Base-by-base conservation (phyloP, 2,113 vertebrate genomes). In the Etheostoma cragini region DNA sequence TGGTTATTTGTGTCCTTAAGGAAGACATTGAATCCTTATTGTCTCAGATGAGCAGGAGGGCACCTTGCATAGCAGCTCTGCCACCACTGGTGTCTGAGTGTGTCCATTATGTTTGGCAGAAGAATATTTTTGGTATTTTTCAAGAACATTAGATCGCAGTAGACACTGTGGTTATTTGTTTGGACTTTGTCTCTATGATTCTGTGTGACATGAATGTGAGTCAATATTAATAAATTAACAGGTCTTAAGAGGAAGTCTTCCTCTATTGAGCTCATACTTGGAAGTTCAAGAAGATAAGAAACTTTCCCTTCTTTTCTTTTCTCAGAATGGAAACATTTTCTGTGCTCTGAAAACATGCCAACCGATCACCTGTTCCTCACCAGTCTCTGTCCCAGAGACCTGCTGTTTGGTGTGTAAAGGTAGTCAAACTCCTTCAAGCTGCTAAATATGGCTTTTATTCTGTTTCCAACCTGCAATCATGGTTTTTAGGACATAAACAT, bases 331-430 rank as follows among this genome's bases (percentile, higher is more conserved):
- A 53, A 97, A 98, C 88, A 97, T 98, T 81, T 99, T 98, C 95
- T 99, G 98, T 0, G 97, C 95, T 56, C 90, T 98, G 95, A 96
- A 96, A 93, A 97, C 96, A 22, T 99, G 98, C 87, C 96, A 96
- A 0, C 94, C 95, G 35, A 91, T 97, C 17, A 88, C 94, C 76
- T 99, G 98, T 3, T 94, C 97, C 6, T 93, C 95, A 1, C 96
- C 96, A 0, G 71, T 96, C 0, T 90, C 94, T 0, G 87, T 96
- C 76, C 93, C 96, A 0, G 97, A 96, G 17, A 96, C 97, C 81
- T 98, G 98, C 93, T 99, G 98, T 92, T 95, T 95, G 85, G 86
- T 96, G 79, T 98, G 97, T 94, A 96, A 94, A 98, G 97, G 98
- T 99, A 94, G 88, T 89, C 64, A 70, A 86, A 68, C 60, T 84